Base-by-base conservation (phyloP, 2,888 invertebrate genomes). In the Rhyacophila evoluta region DNA sequence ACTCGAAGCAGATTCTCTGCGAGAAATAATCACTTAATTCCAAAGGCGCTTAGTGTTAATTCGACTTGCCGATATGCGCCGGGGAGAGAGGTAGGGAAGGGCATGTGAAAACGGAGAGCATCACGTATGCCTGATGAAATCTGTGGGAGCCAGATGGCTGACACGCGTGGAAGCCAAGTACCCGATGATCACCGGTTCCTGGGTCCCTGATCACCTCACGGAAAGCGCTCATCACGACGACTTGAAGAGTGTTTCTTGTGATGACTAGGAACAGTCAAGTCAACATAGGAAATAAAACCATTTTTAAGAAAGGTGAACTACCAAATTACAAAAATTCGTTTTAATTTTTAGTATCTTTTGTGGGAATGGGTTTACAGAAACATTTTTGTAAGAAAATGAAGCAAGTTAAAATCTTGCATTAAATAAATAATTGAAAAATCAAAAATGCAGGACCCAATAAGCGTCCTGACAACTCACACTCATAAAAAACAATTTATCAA, bases 91-190 rank as follows among this genome's bases (percentile, higher is more conserved):
- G 19, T 10, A 2, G 19, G 19, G 55, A 12, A 55, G 55, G 55
- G 55, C 55, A 55, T 55, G 55, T 55, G 55, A 55, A 55, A 55
- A 55, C 55, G 8, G 19, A 55, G 55, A 55, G 19, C 15, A 55
- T 55, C 55, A 55, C 55, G 55, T 55, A 55, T 55, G 55, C 55
- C 55, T 55, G 55, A 55, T 55, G 55, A 55, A 55, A 55, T 55
- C 55, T 55, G 55, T 55, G 55, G 55, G 55, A 55, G 55, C 55
- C 19, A 19, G 19, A 10, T 19, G 15, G 55, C 55, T 55, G 55
- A 55, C 55, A 55, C 55, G 55, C 55, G 55, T 19, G 55, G 55
- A 55, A 55, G 55, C 55, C 55, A 55, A 55, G 55, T 55, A 19
- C 55, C 19, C 55, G 12, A 15, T 55, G 55, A 55, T 55, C 55